These are phyloP conservation scores for Danionella dracula DNA, from an alignment of 2,797 vertebrate species.

Conservation along the genomic window DNA sequence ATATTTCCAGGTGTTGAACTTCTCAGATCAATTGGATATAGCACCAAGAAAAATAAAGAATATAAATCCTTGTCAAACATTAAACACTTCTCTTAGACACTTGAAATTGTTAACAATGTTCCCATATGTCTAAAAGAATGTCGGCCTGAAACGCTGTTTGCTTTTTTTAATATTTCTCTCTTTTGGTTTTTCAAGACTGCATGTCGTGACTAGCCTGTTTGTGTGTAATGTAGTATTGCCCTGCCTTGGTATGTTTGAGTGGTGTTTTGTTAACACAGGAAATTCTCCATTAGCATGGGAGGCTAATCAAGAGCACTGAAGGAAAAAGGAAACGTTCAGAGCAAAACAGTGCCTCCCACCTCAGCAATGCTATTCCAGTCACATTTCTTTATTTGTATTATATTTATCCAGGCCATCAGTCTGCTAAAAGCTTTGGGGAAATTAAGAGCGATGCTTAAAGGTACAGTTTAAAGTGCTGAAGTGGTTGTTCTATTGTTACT, in stretches of 20 bases:
- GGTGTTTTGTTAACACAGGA: slow-evolving; percentile 59
- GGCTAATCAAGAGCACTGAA: slow-evolving; percentile 57
- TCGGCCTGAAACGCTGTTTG: not conserved
- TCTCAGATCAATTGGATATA: slow-evolving; percentile 3
- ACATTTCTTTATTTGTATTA: not conserved
- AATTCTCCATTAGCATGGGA: slow-evolving; percentile 63
- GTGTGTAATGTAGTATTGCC: slow-evolving; percentile 55
- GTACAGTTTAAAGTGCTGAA: no score
- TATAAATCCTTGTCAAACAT: slow-evolving; percentile 22
- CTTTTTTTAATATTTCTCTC: not conserved
- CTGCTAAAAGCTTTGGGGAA: no score
- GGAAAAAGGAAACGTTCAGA: slow-evolving; percentile 50
- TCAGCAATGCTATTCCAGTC: not conserved
- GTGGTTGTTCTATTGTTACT: not conserved
- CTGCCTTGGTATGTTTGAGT: slow-evolving; percentile 49
- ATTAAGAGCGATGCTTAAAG: no score
- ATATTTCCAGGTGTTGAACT: slow-evolving; percentile 10
- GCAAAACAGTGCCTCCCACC: slow-evolving; percentile 45
- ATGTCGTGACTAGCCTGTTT: slow-evolving; percentile 48
- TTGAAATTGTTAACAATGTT: slow-evolving; percentile 25
- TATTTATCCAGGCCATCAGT: not conserved
- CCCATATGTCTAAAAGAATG: slow-evolving; percentile 23
- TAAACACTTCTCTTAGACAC: not conserved
- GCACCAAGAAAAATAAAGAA: slow-evolving; percentile 8
- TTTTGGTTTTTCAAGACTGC: slow-evolving; percentile 23